Conservation (phyloP, 2,888 invertebrate species). For the Drosophila helvetica region DNA sequence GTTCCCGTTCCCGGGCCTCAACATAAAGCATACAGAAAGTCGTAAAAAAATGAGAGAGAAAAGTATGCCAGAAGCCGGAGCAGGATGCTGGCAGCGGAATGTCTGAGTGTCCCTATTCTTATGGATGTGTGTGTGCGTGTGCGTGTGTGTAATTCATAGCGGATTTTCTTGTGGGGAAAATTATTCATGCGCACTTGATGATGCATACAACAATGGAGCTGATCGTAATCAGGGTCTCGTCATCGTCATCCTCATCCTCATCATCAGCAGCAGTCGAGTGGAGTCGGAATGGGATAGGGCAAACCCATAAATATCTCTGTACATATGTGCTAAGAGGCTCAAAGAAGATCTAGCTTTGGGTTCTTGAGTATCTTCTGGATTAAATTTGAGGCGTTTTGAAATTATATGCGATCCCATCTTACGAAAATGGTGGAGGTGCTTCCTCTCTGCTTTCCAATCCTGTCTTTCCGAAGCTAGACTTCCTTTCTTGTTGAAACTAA, state of each 20-base stretch:
- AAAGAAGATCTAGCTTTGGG: not conserved
- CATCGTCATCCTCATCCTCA: slow-evolving; percentile 26
- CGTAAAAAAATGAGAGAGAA: slow-evolving; percentile 47
- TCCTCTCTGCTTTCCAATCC: no score
- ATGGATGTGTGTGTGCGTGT: not conserved
- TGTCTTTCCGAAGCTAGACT: no score
- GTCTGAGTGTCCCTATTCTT: slow-evolving; percentile 2
- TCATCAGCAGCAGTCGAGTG: not conserved
- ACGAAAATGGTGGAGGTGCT: no score
- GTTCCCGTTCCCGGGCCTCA: no score
- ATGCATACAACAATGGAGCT: slow-evolving; percentile 39
- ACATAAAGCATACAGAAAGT: slow-evolving; percentile 22
- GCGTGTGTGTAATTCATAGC: slow-evolving; percentile 49
- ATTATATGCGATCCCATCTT: no score
- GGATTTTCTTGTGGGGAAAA: slow-evolving; percentile 48
- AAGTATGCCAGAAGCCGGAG: slow-evolving; percentile 35
- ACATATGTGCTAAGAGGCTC: not conserved
- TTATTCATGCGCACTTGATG: slow-evolving; percentile 58
- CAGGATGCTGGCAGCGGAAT: slow-evolving; percentile 40
- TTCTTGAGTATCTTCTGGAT: no score
- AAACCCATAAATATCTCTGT: not conserved
- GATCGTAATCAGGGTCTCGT: slow-evolving; percentile 47
- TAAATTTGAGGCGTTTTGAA: no score
- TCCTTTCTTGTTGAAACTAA: no score
- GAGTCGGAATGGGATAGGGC: not conserved